Conservation (phyloP, 1,140 invertebrate genomes). For the Armadillidium nasatum region DNA sequence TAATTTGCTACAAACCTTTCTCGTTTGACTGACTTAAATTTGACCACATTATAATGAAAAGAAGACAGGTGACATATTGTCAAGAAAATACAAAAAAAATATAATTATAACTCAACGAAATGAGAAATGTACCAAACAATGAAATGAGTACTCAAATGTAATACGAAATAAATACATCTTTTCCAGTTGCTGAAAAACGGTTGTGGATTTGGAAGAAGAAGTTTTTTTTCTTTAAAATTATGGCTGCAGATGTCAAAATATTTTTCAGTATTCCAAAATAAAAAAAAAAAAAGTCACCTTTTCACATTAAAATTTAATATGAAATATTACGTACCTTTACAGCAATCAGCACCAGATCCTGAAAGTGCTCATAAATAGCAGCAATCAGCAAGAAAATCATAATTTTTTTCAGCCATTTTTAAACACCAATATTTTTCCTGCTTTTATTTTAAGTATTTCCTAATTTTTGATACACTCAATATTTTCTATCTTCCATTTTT, state of each 20-base stretch:
- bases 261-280: conserved; percentile 8
- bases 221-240: background rate
- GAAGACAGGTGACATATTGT: no score
- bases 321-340: background rate
- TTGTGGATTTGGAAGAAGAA: background rate
- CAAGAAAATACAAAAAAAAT: no score
- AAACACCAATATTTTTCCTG: background rate
- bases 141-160: no score
- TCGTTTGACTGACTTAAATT: no score
- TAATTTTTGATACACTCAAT: background rate
- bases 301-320: background rate
- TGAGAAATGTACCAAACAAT: no score
- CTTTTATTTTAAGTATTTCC: background rate
- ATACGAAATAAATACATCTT: no score
- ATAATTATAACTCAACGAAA: no score
- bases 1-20: no score
- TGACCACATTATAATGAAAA: no score
- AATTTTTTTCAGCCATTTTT: background rate
- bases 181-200: background rate
- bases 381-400: conserved; percentile 8
- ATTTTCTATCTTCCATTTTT: background rate
- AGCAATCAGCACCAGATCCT: background rate
- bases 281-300: background rate
- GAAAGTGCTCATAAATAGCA: conserved; percentile 7
- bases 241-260: background rate